Percentiles rank a stretch among this genome's conserved stretches.
Evolutionary conservation across 2,797 vertebrate genomes (phyloP).

Genomic region (Mus spretus): DNA sequence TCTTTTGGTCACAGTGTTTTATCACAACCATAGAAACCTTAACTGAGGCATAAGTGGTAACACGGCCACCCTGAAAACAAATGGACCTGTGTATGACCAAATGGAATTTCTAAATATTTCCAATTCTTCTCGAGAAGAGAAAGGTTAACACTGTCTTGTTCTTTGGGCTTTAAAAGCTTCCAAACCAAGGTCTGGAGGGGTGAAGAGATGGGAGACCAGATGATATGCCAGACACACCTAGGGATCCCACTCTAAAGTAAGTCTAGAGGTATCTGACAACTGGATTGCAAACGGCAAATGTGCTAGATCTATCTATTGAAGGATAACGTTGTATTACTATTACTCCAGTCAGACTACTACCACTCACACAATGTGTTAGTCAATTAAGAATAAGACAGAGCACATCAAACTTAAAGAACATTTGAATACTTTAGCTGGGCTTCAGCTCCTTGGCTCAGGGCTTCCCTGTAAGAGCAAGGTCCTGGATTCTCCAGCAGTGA

Average conservation of each 20-base stretch:
- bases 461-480: neutral
- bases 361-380: neutral
- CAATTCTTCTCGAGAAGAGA: neutral
- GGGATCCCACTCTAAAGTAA: neutral
- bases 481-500: too few relatives aligned
- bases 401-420: neutral
- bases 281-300: neutral
- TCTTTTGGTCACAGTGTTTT: neutral
- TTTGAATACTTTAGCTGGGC: neutral
- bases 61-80: constrained; percentile 84
- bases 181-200: neutral
- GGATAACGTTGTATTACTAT: neutral
- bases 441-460: neutral
- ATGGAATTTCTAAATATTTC: neutral
- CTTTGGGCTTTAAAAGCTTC: constrained; percentile 9
- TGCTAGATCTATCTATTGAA: neutral
- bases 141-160: neutral
- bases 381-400: neutral
- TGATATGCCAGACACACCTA: neutral
- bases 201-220: neutral
- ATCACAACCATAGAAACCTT: neutral
- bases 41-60: neutral
- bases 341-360: neutral
- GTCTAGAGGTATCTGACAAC: neutral
- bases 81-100: constrained; percentile 92